Percentiles rank a stretch among this genome's conserved stretches.
Evolutionary conservation across 2,113 vertebrate species (phyloP).

Genomic region (Cygnus atratus): DNA sequence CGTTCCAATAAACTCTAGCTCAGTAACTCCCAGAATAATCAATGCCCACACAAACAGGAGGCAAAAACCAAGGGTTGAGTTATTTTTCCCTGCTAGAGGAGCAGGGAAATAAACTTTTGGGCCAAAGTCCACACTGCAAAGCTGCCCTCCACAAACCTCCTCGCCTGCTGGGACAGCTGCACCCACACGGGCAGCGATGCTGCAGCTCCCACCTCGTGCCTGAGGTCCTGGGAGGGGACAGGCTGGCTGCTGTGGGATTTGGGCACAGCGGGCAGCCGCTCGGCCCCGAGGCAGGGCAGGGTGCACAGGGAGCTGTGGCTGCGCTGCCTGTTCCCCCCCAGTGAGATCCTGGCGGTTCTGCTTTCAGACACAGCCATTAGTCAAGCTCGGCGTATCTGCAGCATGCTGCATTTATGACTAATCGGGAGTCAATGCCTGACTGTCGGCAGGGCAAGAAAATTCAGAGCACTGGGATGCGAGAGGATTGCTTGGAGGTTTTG

Average conservation of each 20-base stretch:
- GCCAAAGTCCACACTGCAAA: background rate
- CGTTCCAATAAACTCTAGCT: constrained; percentile 31
- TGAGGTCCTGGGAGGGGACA: too few relatives aligned
- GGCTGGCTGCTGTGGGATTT: background rate
- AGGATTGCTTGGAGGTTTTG: background rate
- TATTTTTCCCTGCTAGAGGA: background rate
- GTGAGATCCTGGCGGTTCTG: background rate
- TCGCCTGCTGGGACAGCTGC: background rate
- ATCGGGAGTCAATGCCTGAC: background rate
- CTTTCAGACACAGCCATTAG: background rate
- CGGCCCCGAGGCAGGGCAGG: background rate
- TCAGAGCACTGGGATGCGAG: background rate
- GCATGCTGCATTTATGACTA: constrained; percentile 60
- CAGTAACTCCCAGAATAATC: background rate
- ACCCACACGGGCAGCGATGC: background rate
- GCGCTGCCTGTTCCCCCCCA: background rate
- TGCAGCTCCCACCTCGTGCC: too few relatives aligned
- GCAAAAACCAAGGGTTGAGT: background rate
- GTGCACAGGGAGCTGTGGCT: background rate
- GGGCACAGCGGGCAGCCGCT: rapidly evolving
- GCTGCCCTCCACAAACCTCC: background rate
- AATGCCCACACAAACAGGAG: constrained; percentile 35
- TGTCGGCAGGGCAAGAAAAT: background rate
- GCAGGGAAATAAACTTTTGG: background rate
- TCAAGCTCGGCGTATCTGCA: background rate